phyloP scores from a whole-genome alignment of 2,888 invertebrate species.

The Erynnis tages region DNA sequence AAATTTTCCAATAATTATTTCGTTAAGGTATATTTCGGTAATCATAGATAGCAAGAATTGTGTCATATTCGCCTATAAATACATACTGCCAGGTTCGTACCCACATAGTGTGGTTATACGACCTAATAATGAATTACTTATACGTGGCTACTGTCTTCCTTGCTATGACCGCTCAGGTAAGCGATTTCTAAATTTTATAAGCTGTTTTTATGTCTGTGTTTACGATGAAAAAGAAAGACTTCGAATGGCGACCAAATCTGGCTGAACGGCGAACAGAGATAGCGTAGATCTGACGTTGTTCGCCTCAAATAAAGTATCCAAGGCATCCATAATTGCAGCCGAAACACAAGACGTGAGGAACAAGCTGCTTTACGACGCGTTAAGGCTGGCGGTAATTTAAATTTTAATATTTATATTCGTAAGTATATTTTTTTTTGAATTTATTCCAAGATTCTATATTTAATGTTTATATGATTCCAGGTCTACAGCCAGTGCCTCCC shows the following conservation, averaged over 20 bases:
- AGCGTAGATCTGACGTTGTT: no score
- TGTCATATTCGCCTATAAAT: conserved; percentile 25
- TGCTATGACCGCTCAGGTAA: conserved; percentile 9
- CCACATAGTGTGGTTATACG: not conserved
- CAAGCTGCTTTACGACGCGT: no score
- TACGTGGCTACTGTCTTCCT: not conserved
- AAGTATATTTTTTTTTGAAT: no score
- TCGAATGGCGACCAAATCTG: no score
- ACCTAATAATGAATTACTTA: not conserved
- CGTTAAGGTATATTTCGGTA: not conserved
- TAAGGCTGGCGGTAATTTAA: no score
- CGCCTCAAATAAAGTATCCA: no score
- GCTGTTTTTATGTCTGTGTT: no score
- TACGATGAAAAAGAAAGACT: no score
- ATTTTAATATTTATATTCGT: no score
- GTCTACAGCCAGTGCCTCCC: conserved; percentile 41
- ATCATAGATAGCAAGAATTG: conserved; percentile 11
- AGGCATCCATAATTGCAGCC: no score
- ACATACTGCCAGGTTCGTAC: not conserved
- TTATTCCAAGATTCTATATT: not conserved
- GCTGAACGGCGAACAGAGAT: no score
- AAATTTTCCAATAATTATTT: conserved; percentile 12
- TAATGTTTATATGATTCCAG: conserved; percentile 39
- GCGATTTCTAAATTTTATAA: not conserved
- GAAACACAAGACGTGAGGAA: no score